Evolutionary conservation across 2,888 invertebrate species (phyloP), one percentile per base, ranked within the genome.

Genomic region (Caenorhabditis doughertyi): DNA sequence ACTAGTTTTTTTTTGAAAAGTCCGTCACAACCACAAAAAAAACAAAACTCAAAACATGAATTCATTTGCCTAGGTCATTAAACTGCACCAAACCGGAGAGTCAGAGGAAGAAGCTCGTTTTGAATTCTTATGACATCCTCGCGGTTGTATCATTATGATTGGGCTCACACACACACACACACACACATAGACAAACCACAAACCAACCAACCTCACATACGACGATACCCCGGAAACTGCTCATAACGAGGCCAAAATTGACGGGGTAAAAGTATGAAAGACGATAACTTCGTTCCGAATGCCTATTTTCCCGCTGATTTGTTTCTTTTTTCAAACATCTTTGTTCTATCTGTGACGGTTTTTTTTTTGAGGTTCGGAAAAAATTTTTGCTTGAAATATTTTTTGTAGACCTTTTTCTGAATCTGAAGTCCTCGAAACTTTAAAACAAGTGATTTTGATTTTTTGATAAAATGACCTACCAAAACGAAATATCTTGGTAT

Each of bases 91-190:
- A n/a, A 53, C 58, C 16, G 39, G 68, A 39, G 35, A 35, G 18
- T 23, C 60, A 11, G 53, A 68, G 80, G 68, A 80, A 68, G 73
- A 27, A 80, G 72, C 72, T 80, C 72, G 80, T 80, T 80, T 67
- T 73, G 80, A 80, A 80, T 80, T 80, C 80, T 80, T 80, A 80
- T 73, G 79, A 67, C 77, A 68, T 76, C 76, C 67, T 77, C 77
- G 77, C 68, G 53, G 77, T 77, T 77, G 77, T 77, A 77, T 77
- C 77, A 77, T 77, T 68, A 77, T 77, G 68, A 77, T 77, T 77
- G 62, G 77, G 77, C 58, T 29, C 68, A 62, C 44, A 64, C 39
- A 64, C 64, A 64, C 64, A 62, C 42, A 42, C 68, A 62, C 44
- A 64, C 39, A 64, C 64, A 64, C 64, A 62, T 51, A 62, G 39